Evolutionary conservation across 2,888 invertebrate genomes (phyloP), one percentile per base, ranked within the genome.

Genomic region (Melinaea menophilus): DNA sequence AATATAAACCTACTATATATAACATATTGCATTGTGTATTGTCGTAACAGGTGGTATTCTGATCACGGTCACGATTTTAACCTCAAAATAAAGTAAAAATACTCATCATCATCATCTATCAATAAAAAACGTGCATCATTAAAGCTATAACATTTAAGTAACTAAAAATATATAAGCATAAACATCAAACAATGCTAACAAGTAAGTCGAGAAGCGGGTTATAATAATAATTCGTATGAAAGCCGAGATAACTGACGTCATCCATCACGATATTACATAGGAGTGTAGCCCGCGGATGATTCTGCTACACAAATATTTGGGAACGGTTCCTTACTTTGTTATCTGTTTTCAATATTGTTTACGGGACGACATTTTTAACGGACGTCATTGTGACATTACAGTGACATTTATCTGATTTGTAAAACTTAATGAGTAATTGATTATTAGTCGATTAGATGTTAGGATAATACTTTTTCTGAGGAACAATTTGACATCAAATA

Each of bases 231-330:
- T 72, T 69, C 68, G 56, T 56, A 64, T 69, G 65, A 70, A 63
- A 61, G 69, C 70, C 65, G 66, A 72, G 73, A 71, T 71, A 72
- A 70, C 54, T 63, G 76, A 74, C 77, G 78, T 75, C 82, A 86
- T 87, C 86, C 84, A 86, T 87, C 86, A 86, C 79, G 79, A 81
- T 85, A 86, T 86, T 85, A 83, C 81, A 51, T 51, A 51, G 75
- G 69, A 75, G 80, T 75, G 79, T 80, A 77, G 77, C 79, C 78
- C 78, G 78, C 79, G 81, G 84, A 85, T 85, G 82, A 84, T 82
- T 86, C 85, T 82, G 73, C 80, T 79, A 77, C 75, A 79, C 85
- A 84, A 88, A 88, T 87, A 86, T 88, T 88, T 87, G 86, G 72
- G 68, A 73, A 78, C 78, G 79, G 77, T 80, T 81, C 83, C 82